A percentile compares a stretch with the other conserved stretches of the same genome.
Conservation (phyloP, 2,888 invertebrate species). For the Helobdella robusta region DNA sequence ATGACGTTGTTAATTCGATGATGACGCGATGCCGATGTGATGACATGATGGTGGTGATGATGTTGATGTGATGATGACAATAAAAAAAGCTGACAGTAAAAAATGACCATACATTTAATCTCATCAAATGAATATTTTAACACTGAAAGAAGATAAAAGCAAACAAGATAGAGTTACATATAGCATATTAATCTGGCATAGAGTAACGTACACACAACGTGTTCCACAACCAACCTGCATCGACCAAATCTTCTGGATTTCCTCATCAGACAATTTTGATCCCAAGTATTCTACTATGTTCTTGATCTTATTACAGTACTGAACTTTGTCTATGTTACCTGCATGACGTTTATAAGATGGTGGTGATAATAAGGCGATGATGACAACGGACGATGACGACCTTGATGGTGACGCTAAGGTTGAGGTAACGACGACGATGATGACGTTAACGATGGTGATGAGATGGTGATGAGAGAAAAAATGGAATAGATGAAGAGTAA, state of each 20-base stretch:
- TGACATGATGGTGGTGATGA: too few species aligned
- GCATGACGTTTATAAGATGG: too few species aligned
- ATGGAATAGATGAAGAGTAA: too few species aligned
- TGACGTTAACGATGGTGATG: too few species aligned
- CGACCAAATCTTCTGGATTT: slow-evolving; percentile 53
- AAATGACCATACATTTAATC: neutral
- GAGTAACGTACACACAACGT: neutral
- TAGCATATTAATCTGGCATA: neutral
- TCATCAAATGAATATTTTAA: neutral
- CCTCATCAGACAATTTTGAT: slow-evolving; percentile 50
- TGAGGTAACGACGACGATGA: too few species aligned
- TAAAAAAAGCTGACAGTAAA: neutral
- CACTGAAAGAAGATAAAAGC: neutral
- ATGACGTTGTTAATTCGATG: too few species aligned
- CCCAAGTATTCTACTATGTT: slow-evolving; percentile 53
- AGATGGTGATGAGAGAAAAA: too few species aligned
- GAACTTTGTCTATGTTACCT: slow-evolving; percentile 52
- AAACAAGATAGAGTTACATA: neutral
- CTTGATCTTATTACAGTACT: slow-evolving; percentile 54
- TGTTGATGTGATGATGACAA: neutral
- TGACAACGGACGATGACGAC: too few species aligned
- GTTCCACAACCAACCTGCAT: slow-evolving; percentile 46
- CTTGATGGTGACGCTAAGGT: too few species aligned
- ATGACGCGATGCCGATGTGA: too few species aligned
- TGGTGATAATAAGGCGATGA: too few species aligned